Conservation (phyloP, 2,888 invertebrate species). For the Digitonthophagus gazella region DNA sequence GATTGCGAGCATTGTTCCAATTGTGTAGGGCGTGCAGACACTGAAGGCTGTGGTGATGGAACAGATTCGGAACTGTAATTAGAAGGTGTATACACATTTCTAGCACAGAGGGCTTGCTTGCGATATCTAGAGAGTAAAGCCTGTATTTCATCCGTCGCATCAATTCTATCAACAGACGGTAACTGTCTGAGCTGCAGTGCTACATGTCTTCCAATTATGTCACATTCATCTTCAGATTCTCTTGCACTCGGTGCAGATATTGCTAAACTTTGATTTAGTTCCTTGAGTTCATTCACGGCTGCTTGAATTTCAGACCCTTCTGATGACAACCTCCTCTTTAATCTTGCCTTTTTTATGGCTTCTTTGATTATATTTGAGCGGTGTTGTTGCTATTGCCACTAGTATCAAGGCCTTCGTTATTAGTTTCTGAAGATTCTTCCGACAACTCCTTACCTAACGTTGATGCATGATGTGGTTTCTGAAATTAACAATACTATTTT, state of each 20-base stretch:
- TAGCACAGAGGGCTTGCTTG: not conserved
- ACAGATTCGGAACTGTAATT: not conserved
- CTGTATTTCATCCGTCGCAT: slow-evolving; percentile 18
- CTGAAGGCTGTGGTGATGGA: too few relatives aligned
- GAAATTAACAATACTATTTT: too few relatives aligned
- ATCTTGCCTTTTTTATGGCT: too few relatives aligned
- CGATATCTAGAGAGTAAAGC: slow-evolving; percentile 5
- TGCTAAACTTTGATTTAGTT: slow-evolving; percentile 31
- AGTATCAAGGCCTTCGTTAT: too few relatives aligned
- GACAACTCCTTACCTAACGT: too few relatives aligned
- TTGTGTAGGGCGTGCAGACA: too few relatives aligned
- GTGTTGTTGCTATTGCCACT: too few relatives aligned
- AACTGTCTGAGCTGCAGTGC: slow-evolving; percentile 8
- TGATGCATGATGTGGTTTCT: too few relatives aligned
- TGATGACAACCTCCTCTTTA: too few relatives aligned
- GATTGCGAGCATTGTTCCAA: not conserved
- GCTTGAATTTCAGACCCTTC: too few relatives aligned
- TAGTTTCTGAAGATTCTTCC: too few relatives aligned
- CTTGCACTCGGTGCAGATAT: slow-evolving; percentile 24
- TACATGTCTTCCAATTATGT: slow-evolving; percentile 31
- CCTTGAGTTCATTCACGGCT: slow-evolving; percentile 32
- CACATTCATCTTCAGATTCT: slow-evolving; percentile 24
- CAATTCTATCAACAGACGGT: slow-evolving; percentile 6
- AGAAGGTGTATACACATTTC: slow-evolving; percentile 11
- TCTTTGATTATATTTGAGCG: too few relatives aligned